Base-by-base conservation (phyloP, 2,888 invertebrate species). In the Allolobophora icterica region DNA sequence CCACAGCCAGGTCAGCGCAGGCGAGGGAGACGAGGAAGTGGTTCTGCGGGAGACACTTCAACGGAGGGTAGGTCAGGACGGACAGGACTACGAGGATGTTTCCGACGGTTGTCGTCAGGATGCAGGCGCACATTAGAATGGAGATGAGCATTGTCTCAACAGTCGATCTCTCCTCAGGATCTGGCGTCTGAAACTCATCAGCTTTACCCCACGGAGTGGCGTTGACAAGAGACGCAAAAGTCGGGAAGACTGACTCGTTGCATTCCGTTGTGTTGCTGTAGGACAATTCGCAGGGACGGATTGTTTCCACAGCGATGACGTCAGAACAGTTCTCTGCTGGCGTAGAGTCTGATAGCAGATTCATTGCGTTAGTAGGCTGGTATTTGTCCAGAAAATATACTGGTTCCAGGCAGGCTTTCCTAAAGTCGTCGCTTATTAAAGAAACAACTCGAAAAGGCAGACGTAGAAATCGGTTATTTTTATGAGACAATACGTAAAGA, bases 1-100 rank as follows among this genome's bases (percentile, higher is more conserved):
- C 93, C 24, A 93, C 93, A n/a, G 92, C 92, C 52, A 94, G 91
- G 91, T 94, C 94, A 35, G 94, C 92, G 34, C 92, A 92, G 17
- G 94, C 94, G 45, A 94, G 92, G 1, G 93, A 93, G 34, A 94
- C 93, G 84, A 94, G 93, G 91, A 93, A 94, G 90, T 92, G 93
- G 91, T 94, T 94, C 45, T 93, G 93, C 21, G 93, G 93, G n/a
- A 92, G 92, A 40, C 84, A 42, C 35, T 92, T 90, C 34, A 94
- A 92, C 21, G 93, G 93, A 87, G 93, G 91, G 92, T 93, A 92
- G 24, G 93, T 93, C 91, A 93, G 93, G 19, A 94, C 93, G 15
- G 93, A 93, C 21, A 93, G 21, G 84, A 93, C 93, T 58, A 94
- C 93, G n/a, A 94, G 92, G 13, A 93, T 91, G 91, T 94, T 94